phyloP scores from a whole-genome alignment of 2,797 vertebrate species.

The Pseudochaenichthys georgianus region DNA sequence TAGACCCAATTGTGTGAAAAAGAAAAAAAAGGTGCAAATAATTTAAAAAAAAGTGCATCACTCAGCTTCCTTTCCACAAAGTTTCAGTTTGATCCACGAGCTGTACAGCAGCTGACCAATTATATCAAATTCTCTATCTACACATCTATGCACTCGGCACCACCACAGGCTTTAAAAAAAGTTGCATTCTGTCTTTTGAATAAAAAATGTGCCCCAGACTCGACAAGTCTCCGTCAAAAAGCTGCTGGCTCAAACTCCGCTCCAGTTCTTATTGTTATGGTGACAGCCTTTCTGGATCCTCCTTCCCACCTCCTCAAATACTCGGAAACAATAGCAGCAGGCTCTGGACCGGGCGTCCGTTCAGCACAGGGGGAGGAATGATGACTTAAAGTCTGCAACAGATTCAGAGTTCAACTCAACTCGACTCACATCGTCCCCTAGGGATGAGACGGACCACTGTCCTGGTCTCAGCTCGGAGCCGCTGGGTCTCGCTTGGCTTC shows the following conservation, averaged over 20 bases:
- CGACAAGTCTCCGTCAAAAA: conserved; percentile 59
- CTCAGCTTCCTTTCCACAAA: conserved; percentile 39
- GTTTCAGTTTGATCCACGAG: conserved; percentile 50
- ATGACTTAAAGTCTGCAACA: conserved; percentile 38
- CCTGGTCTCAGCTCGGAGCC: conserved; percentile 43
- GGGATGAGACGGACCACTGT: conserved; percentile 41
- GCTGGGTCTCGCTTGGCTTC: conserved; percentile 14
- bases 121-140: conserved; percentile 67
- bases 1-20: conserved; percentile 72
- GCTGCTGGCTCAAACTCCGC: conserved; percentile 48
- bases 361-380: conserved; percentile 57
- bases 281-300: conserved; percentile 48
- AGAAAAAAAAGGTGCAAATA: conserved; percentile 68
- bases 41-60: conserved; percentile 50
- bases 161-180: conserved; percentile 62
- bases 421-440: conserved; percentile 29
- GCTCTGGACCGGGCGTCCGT: conserved; percentile 43
- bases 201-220: conserved; percentile 65
- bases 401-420: conserved; percentile 46
- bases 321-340: conserved; percentile 54
- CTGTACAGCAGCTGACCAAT: conserved; percentile 63
- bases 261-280: conserved; percentile 32
- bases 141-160: conserved; percentile 64
- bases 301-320: conserved; percentile 42
- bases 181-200: conserved; percentile 52